A percentile compares a stretch with the other conserved stretches of the same genome.
These are phyloP conservation scores for Caenorhabditis doughertyi DNA, from an alignment of 2,888 invertebrate genomes.

Conservation along the genomic window DNA sequence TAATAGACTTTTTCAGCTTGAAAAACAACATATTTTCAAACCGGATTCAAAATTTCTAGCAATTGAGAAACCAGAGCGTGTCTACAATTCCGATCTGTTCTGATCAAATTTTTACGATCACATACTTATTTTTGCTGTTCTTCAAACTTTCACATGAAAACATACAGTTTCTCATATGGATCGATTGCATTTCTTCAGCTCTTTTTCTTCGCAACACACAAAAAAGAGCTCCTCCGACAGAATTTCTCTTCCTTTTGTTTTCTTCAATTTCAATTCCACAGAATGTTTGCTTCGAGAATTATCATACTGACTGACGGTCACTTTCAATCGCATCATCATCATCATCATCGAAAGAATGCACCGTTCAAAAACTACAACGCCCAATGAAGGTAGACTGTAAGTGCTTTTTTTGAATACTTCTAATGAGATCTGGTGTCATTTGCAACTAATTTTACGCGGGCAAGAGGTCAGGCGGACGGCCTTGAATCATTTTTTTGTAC, in stretches of 20 bases:
- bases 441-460: too few relatives aligned
- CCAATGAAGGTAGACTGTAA: slow-evolving; percentile 45
- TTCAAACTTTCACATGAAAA: not conserved
- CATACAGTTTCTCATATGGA: slow-evolving; percentile 6
- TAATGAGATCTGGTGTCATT: too few relatives aligned
- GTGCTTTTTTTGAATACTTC: not conserved
- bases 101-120: not conserved
- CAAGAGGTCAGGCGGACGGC: not conserved
- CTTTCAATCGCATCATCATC: slow-evolving; percentile 56
- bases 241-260: slow-evolving; percentile 20
- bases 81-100: too few relatives aligned
- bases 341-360: slow-evolving; percentile 47
- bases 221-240: not conserved
- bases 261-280: not conserved
- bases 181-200: not conserved
- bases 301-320: slow-evolving; percentile 58
- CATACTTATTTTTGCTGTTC: not conserved
- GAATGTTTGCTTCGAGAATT: slow-evolving; percentile 58
- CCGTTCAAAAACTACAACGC: slow-evolving; percentile 55
- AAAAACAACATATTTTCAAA: too few relatives aligned
- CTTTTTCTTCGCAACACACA: slow-evolving; percentile 5
- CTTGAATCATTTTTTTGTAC: slow-evolving; percentile 32
- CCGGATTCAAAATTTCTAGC: too few relatives aligned
- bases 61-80: too few relatives aligned
- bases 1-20: too few relatives aligned